Conservation (phyloP, 2,797 vertebrate genomes). For the Monodelphis domestica region DNA sequence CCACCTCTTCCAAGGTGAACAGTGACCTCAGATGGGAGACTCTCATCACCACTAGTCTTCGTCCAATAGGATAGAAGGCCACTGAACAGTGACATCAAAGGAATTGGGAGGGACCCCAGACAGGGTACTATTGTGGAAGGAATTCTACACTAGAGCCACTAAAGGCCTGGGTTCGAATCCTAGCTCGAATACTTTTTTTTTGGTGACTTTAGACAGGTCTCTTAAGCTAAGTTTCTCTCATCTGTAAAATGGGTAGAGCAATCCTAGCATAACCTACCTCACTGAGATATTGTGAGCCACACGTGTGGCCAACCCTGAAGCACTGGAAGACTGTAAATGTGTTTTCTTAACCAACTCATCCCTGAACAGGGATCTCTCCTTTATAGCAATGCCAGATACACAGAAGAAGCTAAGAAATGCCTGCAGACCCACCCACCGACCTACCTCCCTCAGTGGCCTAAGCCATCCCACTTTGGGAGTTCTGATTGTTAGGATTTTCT, state of each 20-base stretch:
- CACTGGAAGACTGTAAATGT: not conserved
- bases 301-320: not conserved
- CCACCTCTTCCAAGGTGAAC: not conserved
- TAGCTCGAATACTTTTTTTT: not conserved
- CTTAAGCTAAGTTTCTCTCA: not conserved
- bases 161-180: not conserved
- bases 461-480: not conserved
- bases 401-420: not conserved
- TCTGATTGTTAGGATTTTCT: not conserved
- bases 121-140: not conserved
- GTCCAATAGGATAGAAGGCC: not conserved
- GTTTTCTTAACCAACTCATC: not conserved
- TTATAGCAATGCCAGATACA: not conserved
- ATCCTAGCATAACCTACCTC: not conserved
- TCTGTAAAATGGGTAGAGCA: not conserved
- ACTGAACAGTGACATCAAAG: not conserved
- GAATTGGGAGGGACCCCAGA: not conserved
- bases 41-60: not conserved
- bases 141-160: not conserved
- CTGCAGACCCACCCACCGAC: not conserved
- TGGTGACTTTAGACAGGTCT: not conserved
- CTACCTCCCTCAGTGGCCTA: not conserved
- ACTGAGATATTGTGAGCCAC: not conserved
- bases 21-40: not conserved
- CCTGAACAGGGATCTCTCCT: not conserved